Percentiles rank a stretch among this genome's conserved stretches.
phyloP scores from a whole-genome alignment of 2,113 vertebrate genomes.

The Melanocharis versteri region DNA sequence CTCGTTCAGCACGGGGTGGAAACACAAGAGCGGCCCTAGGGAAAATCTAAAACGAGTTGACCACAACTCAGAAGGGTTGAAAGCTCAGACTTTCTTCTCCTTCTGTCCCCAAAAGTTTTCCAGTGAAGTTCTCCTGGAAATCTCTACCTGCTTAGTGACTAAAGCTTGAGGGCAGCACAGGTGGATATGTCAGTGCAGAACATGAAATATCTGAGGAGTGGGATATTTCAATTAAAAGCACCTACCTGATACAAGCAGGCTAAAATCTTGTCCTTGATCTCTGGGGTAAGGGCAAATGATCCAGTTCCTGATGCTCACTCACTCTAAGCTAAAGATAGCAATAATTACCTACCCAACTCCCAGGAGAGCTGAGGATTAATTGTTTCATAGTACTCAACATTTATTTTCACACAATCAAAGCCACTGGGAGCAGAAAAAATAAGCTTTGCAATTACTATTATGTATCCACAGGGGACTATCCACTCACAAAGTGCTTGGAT shows the following conservation, averaged over 20 bases:
- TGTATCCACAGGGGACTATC: background rate
- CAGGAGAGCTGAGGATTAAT: slow-evolving; percentile 27
- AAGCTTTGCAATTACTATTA: background rate
- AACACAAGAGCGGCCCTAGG: background rate
- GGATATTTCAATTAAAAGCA: background rate
- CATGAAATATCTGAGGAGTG: background rate
- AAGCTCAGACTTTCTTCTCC: background rate
- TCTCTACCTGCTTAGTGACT: background rate
- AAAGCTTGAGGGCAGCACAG: background rate
- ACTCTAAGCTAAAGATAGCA: background rate
- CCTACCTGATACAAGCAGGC: background rate
- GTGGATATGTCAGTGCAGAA: background rate
- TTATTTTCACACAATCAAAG: slow-evolving; percentile 38
- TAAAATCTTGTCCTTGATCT: background rate
- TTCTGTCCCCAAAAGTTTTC: background rate
- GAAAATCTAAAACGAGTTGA: background rate
- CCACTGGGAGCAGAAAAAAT: background rate
- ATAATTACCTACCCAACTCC: slow-evolving; percentile 12
- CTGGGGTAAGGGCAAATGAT: background rate
- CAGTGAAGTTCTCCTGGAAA: background rate
- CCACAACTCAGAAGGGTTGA: background rate
- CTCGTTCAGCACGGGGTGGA: background rate
- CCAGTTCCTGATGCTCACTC: background rate
- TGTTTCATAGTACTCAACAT: slow-evolving; percentile 11
- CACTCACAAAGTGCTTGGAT: background rate